Evolutionary conservation across 2,113 vertebrate species (phyloP), one percentile per base, ranked within the genome.

Genomic region (Carettochelys insculpta): DNA sequence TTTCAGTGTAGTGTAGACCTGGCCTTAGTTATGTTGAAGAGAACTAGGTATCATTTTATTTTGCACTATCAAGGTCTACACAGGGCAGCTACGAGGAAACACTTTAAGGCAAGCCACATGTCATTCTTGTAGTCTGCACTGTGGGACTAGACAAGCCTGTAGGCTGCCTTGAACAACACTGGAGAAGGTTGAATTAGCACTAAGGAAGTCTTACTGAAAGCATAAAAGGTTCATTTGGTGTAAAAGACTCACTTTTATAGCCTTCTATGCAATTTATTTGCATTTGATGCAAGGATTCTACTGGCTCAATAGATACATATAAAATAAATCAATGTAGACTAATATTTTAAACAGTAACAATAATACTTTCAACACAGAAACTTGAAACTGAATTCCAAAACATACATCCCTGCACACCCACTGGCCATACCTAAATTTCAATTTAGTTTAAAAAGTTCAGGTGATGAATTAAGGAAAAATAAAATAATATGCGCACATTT

Each of bases 391-490:
- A 65, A n/a, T 65, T 25, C 24, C 11, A 27, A 73, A 43, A 13
- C 43, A 12, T 43, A 73, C 8, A 11, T 25, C 45, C 82, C 84
- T 31, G 2, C 90, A 91, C 88, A 90, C 31, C 22, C 56, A 88
- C 34, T 45, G 65, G 88, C 76, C 38, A 83, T n/a, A 45, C 84
- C 91, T 86, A 47, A 14, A 94, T 87, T 80, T 86, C 68, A 93
- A 77, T 41, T 73, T 83, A 41, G 53, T 87, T 96, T 73, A 84
- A 43, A 65, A 19, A 19, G 16, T 65, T 65, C 17, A 10, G 61
- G 34, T n/a, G 61, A n/a, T 20, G 8, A n/a, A 65, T 8, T 61
- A 34, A 19, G 34, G 34, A 82, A 89, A 93, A 86, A 76, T 25
- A 75, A 94, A 94, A 82, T 5, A 34, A 5, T 58, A 48, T 38